Conservation (phyloP, 2,888 invertebrate genomes). For the Phortica magna region DNA sequence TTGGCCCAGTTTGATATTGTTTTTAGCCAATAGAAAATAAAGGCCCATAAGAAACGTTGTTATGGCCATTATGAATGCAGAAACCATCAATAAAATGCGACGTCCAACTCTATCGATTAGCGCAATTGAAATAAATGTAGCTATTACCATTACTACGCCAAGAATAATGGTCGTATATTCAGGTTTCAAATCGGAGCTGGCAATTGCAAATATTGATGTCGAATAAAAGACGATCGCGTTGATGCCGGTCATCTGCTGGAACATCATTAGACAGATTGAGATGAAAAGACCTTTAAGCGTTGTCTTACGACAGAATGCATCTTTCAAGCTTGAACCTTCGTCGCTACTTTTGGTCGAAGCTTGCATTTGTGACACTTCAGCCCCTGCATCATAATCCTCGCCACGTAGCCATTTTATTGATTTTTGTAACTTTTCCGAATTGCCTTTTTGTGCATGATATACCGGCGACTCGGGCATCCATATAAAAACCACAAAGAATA, state of each 20-base stretch:
- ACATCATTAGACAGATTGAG: constrained; percentile 87
- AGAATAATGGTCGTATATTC: constrained; percentile 85
- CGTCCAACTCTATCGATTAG: constrained; percentile 89
- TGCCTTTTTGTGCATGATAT: constrained; percentile 81
- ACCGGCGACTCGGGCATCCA: constrained; percentile 92
- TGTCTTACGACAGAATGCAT: constrained; percentile 80
- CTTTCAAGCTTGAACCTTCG: constrained; percentile 78
- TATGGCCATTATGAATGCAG: constrained; percentile 84
- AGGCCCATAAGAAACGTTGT: constrained; percentile 84
- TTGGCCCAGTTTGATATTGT: constrained; percentile 74
- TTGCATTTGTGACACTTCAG: constrained; percentile 61
- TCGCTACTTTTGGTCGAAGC: not conserved
- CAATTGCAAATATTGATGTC: constrained; percentile 83
- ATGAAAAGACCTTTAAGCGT: constrained; percentile 84
- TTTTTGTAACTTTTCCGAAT: constrained; percentile 82
- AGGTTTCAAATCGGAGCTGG: constrained; percentile 78
- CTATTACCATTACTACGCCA: constrained; percentile 85
- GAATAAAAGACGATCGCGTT: constrained; percentile 90
- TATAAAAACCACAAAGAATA: constrained; percentile 84
- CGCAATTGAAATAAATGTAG: constrained; percentile 83
- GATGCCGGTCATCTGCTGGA: constrained; percentile 90
- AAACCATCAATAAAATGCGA: constrained; percentile 84
- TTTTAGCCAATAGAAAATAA: constrained; percentile 80
- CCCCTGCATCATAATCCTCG: constrained; percentile 81
- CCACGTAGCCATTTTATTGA: constrained; percentile 86